phyloP scores from a whole-genome alignment of 2,888 invertebrate genomes.

The Acleris emargana region DNA sequence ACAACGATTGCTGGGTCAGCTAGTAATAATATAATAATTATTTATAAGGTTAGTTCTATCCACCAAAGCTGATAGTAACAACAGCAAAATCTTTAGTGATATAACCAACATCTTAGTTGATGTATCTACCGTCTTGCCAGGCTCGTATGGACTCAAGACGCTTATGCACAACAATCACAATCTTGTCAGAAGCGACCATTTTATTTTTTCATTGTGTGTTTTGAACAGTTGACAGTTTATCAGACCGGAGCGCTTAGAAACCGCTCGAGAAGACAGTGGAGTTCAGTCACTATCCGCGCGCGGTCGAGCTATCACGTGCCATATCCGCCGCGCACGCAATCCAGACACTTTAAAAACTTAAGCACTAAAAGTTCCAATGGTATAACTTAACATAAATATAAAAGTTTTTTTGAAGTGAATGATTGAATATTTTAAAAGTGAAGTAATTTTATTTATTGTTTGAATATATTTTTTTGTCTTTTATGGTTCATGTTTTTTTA shows the following conservation, averaged over 20 bases:
- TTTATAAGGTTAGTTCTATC: too few species aligned
- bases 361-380: background rate
- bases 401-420: too few species aligned
- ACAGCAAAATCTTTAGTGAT: too few species aligned
- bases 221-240: constrained; percentile 29
- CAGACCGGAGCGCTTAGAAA: constrained; percentile 19
- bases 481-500: background rate
- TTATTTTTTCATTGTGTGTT: constrained; percentile 9
- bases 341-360: background rate
- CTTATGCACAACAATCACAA: too few species aligned
- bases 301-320: constrained; percentile 16
- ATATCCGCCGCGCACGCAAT: background rate
- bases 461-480: background rate
- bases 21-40: too few species aligned
- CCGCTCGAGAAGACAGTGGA: constrained; percentile 5
- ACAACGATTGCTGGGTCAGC: too few species aligned
- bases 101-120: too few species aligned
- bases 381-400: background rate
- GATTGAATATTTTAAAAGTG: background rate
- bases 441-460: background rate
- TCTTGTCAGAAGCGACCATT: too few species aligned
- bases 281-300: constrained; percentile 26
- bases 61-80: too few species aligned
- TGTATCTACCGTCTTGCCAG: too few species aligned
- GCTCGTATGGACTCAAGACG: too few species aligned